Evolutionary conservation across 2,797 vertebrate species (phyloP).

Genomic region (Mormyrops attenuatus): DNA sequence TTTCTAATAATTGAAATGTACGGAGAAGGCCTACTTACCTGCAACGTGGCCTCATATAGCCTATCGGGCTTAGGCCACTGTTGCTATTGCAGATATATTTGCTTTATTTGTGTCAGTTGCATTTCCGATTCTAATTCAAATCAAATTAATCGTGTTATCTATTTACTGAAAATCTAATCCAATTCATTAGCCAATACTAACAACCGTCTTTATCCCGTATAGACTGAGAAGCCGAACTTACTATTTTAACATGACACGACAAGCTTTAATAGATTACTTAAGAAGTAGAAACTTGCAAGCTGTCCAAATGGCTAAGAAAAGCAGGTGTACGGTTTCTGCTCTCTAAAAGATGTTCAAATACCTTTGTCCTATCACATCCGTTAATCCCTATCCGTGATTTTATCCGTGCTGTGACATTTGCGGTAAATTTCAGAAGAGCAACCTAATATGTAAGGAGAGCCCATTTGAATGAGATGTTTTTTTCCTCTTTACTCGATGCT

Average conservation of each 20-base stretch:
- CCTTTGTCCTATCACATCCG: neutral
- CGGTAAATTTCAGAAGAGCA: constrained; percentile 36
- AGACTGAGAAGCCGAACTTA: neutral
- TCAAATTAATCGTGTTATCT: constrained; percentile 3
- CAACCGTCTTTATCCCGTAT: neutral
- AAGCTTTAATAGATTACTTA: neutral
- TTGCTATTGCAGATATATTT: neutral
- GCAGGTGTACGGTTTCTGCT: neutral
- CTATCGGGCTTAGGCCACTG: neutral
- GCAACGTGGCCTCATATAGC: neutral
- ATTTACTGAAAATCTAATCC: constrained; percentile 7
- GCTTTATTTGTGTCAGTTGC: neutral
- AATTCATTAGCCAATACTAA: constrained; percentile 11
- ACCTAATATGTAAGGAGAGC: constrained; percentile 28
- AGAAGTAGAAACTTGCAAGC: neutral
- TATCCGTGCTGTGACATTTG: constrained; percentile 36
- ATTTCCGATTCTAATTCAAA: neutral
- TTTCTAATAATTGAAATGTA: neutral
- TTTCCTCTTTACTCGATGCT: neutral
- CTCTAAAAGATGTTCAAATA: neutral
- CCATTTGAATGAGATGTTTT: neutral
- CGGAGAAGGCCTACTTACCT: neutral
- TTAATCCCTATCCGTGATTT: constrained; percentile 14
- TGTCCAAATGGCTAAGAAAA: neutral
- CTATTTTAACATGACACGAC: neutral